Evolutionary conservation across 64 coral and sea anemone species (phyloP).

Genomic region (Actinia tenebrosa): DNA sequence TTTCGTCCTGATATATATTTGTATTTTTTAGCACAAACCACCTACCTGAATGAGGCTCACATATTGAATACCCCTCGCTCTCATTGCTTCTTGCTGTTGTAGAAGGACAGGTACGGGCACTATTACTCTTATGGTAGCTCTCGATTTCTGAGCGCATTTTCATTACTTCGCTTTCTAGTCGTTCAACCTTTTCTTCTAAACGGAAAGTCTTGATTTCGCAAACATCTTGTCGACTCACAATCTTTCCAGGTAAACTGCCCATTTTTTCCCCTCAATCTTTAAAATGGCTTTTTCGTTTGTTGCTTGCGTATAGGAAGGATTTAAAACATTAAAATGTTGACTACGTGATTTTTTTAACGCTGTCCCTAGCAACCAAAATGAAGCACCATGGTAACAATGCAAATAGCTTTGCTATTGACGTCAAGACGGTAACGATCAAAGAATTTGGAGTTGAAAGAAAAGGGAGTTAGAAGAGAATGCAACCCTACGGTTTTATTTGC

Average conservation of each 20-base stretch:
- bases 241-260: background rate
- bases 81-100: background rate
- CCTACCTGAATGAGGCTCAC: background rate
- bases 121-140: background rate
- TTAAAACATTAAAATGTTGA: no score
- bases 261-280: background rate
- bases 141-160: constrained; percentile 2
- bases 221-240: background rate
- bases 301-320: no score
- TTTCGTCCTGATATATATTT: no score
- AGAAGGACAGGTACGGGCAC: background rate
- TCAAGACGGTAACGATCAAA: background rate
- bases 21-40: background rate
- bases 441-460: background rate
- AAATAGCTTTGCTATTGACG: background rate
- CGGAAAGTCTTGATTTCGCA: background rate
- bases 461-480: no score
- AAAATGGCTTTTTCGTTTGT: no score
- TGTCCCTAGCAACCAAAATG: background rate
- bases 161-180: background rate
- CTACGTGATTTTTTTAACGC: background rate
- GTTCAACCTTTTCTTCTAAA: background rate
- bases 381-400: background rate
- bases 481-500: no score
- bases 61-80: background rate